Evolutionary conservation across 2,113 vertebrate species (phyloP), one percentile per base, ranked within the genome.

Genomic region (Corythoichthys intestinalis): DNA sequence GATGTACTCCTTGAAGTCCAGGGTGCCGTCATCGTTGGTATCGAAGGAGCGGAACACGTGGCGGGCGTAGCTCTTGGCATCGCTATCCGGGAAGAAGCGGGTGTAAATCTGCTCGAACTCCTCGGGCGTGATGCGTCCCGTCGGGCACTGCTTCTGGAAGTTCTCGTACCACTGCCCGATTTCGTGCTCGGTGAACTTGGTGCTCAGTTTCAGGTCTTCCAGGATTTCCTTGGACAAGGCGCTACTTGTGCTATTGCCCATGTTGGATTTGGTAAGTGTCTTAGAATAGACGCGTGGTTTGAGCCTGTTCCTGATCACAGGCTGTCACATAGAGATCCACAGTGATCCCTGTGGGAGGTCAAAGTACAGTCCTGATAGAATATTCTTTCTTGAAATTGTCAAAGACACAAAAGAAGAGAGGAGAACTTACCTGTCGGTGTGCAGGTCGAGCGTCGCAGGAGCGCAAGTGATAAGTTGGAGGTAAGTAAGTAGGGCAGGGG

Each of bases 1-100:
- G 83, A 97, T 95, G 63, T 98, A 98, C 88, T 98, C 96, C 89
- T 94, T 91, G 87, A 98, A 98, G 14, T 98, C 96, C 81, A 98
- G 64, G 0, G 95, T 96, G 1, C 95, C 95, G 0, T 98, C 96
- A 0, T 92, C 94, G 57, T 98, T 98, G 86, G 94, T 90, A 70
- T 98, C 96, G 10, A 98, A 98, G 69, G 95, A 97, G 66, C 96
- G 94, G 83, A 98, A 98, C 65, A 98, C 96, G 44, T 98, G 95
- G 2, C 94, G 89, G 0, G 96, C 94, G 0, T 96, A 98, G 70
- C 90, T 91, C 77, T 94, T 92, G 50, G 96, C 92, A 37, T 96
- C 96, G 0, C 95, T 91, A 0, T 96, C 93, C 0, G 96, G 96
- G 83, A 96, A 97, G 90, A 97, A 96, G 67, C 91, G 93, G 38